Evolutionary conservation across 2,888 invertebrate species (phyloP).

Genomic region (Plagiodera versicolora): DNA sequence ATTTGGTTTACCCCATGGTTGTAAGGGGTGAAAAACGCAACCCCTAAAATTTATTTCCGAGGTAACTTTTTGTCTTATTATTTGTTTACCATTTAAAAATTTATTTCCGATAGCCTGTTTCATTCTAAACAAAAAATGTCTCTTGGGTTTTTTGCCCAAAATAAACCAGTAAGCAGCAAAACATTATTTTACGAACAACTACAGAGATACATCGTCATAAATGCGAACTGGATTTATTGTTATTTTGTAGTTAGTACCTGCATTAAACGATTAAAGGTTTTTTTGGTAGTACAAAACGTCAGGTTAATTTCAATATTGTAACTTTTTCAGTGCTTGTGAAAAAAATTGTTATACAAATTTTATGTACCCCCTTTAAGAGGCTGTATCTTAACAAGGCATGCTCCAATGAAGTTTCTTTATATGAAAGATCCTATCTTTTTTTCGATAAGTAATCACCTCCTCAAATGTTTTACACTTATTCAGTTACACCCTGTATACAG

Average conservation of each 20-base stretch:
- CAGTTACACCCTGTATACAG: no score
- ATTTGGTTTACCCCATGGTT: neutral
- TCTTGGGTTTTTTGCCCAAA: conserved; percentile 15
- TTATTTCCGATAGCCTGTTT: conserved; percentile 19
- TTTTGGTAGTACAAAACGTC: no score
- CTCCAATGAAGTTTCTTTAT: no score
- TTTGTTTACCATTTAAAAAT: conserved; percentile 18
- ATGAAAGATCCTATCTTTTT: no score
- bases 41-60: neutral
- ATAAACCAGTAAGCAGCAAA: conserved; percentile 5
- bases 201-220: conserved; percentile 31
- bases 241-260: neutral
- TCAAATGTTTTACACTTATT: no score
- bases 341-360: no score
- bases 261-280: no score
- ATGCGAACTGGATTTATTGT: conserved; percentile 20
- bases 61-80: conserved; percentile 7
- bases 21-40: neutral
- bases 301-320: no score
- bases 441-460: no score
- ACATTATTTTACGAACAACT: conserved; percentile 25
- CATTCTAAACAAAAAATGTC: conserved; percentile 18
- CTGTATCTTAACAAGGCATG: no score
- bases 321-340: no score
- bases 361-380: no score